Base-by-base conservation (phyloP, 2,797 vertebrate genomes). In the Cryptoblepharus egeriae region DNA sequence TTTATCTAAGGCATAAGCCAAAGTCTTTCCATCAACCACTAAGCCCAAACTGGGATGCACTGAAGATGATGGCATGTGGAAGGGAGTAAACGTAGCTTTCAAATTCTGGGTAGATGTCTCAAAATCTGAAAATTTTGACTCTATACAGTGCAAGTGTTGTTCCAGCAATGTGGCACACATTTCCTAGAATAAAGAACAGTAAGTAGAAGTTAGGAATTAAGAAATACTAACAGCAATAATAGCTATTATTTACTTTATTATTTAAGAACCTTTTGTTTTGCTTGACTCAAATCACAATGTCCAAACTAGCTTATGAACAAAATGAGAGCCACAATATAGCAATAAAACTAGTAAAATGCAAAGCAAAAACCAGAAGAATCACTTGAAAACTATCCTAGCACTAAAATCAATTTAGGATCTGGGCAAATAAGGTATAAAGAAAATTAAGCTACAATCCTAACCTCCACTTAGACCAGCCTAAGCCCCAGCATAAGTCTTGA, bases 11-110 rank as follows among this genome's bases (percentile, higher is more conserved):
- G 98, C 98, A 4, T 97, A 99, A 81, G 98, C 97, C 94, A 99
- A 85, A 3, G 98, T 99, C 70, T 96, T 97, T 4, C 99, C 99
- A 32, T 99, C 98, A 8, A 99, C 98, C 49, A 99, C 98, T 81
- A 99, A 93, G 90, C 99, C 98, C 74, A 97, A 94, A 79, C 95
- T 92, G 79, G 92, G 95, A 89, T 96, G 95, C 39, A 96, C 95
- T 86, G 95, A 80, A n/a, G 93, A 80, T 2, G 94, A 92, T 20
- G 95, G 88, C 16, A 95, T 88, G 77, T 95, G 95, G 69, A 96
- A 88, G 58, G 95, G 90, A 2, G 88, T 77, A 70, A 96, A 95
- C 83, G 95, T 94, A 75, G 94, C 35, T 8, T 91, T 93, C 86
- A 94, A 84, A 80, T 88, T 88, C 78, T 94, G 94, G 81, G 94